Base-by-base conservation (phyloP, 2,113 vertebrate genomes). In the Oceanites oceanicus region DNA sequence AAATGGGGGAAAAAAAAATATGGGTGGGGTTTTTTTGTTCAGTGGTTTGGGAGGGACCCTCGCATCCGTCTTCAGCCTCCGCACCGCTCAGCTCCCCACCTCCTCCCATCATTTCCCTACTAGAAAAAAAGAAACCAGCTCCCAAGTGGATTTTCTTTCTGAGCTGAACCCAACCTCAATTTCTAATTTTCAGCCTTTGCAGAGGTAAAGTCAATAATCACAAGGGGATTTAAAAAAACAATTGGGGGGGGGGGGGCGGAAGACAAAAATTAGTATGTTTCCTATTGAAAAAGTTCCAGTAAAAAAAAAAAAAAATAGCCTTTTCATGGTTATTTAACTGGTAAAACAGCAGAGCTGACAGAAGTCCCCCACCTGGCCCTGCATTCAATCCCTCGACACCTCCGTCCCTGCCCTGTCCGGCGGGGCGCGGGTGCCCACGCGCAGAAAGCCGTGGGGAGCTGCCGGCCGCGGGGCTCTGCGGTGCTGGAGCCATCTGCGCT, bases 381-480 rank as follows among this genome's bases (percentile, higher is more conserved):
- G 8, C 6, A 1, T 1, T 27, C 42, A 2, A 2, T 5, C 56
- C 29, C n/a, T 6, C 2, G 16, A 15, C 70, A 6, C 47, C 72
- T 10, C 36, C 2, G 3, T 15, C 40, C 40, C 30, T 4, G 56
- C 68, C 75, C 61, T 0, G 22, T 47, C 67, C 26, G 0, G 3
- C 1, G 22, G 56, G 40, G 47, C 4, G 25, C 8, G 15, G 71
- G 5, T 8, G 44, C 2, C 42, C 3, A 11, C 4, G 10, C 6
- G 15, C 42, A 10, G 56, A 8, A 15, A 3, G 15, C 19, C 3
- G 2, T 1, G 18, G 56, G 73, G 74, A 17, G 26, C 55, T 6
- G 89, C 49, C 10, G 42, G 58, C 4, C 32, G 10, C 1, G 22
- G 81, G 66, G 45, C 80, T 32, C 7, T 1, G 30, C 3, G 9